These are phyloP conservation scores for Microtus ochrogaster DNA, from an alignment of 2,113 vertebrate genomes.

Conservation along the genomic window DNA sequence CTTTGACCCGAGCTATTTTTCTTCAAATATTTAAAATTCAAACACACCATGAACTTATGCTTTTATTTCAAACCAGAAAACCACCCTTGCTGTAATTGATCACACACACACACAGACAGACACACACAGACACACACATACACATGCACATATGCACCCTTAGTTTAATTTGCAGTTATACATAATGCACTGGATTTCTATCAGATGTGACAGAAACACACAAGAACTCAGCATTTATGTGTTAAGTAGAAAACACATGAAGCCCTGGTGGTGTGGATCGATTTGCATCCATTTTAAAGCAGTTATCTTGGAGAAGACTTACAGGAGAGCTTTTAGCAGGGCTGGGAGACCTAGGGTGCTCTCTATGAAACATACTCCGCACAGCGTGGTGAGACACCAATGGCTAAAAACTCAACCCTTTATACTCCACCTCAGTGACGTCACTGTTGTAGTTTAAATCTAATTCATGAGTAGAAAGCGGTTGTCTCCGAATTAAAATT, in stretches of 20 bases:
- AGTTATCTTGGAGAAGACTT: slow-evolving; percentile 72
- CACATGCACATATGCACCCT: neutral
- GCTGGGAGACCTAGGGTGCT: slow-evolving; percentile 63
- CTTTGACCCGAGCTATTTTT: slow-evolving; percentile 75
- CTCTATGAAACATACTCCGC: slow-evolving; percentile 82
- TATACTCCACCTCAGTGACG: slow-evolving; percentile 84
- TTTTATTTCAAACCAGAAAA: slow-evolving; percentile 77
- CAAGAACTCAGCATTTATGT: slow-evolving; percentile 55
- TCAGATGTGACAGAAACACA: slow-evolving; percentile 9
- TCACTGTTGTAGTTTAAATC: slow-evolving; percentile 81
- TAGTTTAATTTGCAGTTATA: slow-evolving; percentile 69
- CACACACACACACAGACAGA: neutral
- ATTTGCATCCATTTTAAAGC: slow-evolving; percentile 71
- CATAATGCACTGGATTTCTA: slow-evolving; percentile 53
- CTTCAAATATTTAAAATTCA: slow-evolving; percentile 74
- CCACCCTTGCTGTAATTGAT: slow-evolving; percentile 58
- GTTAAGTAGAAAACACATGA: slow-evolving; percentile 69
- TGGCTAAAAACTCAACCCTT: slow-evolving; percentile 81
- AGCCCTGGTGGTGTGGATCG: slow-evolving; percentile 65
- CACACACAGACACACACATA: too few species aligned
- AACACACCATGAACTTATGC: slow-evolving; percentile 52
- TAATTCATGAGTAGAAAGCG: slow-evolving; percentile 77
- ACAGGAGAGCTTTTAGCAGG: slow-evolving; percentile 71
- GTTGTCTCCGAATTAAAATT: slow-evolving; percentile 70
- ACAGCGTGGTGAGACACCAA: slow-evolving; percentile 81